These are phyloP conservation scores for Acleris literana DNA, from an alignment of 2,888 invertebrate genomes.

Conservation along the genomic window DNA sequence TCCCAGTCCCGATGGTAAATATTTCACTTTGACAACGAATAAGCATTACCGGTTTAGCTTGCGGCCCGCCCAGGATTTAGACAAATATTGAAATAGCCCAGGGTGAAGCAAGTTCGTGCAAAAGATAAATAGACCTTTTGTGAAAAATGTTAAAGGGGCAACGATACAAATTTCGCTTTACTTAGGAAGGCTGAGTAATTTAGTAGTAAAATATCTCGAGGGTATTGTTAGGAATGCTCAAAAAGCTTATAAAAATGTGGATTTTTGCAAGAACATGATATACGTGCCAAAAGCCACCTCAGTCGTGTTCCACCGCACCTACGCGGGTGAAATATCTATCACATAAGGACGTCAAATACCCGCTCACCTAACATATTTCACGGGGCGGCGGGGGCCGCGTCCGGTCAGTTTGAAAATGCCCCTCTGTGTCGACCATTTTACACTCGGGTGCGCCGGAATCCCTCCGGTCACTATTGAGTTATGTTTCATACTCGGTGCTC, in stretches of 20 bases:
- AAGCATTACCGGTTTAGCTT: constrained; percentile 38
- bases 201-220: no score
- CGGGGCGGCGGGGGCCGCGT: constrained; percentile 48
- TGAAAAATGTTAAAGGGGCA: constrained; percentile 3
- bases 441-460: constrained; percentile 71
- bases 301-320: constrained; percentile 22
- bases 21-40: constrained; percentile 39
- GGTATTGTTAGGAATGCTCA: no score
- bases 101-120: constrained; percentile 9
- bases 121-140: constrained; percentile 29
- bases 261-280: no score
- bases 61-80: constrained; percentile 24
- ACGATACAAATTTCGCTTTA: no score
- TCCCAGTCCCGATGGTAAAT: constrained; percentile 47
- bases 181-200: no score
- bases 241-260: no score
- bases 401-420: constrained; percentile 77
- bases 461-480: constrained; percentile 72
- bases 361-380: constrained; percentile 65
- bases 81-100: constrained; percentile 35
- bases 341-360: constrained; percentile 55
- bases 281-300: neutral
- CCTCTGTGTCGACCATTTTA: constrained; percentile 75
- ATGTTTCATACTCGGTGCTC: constrained; percentile 65
- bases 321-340: constrained; percentile 29